Conservation (phyloP, 2,113 vertebrate genomes). For the Anoura caudifer region DNA sequence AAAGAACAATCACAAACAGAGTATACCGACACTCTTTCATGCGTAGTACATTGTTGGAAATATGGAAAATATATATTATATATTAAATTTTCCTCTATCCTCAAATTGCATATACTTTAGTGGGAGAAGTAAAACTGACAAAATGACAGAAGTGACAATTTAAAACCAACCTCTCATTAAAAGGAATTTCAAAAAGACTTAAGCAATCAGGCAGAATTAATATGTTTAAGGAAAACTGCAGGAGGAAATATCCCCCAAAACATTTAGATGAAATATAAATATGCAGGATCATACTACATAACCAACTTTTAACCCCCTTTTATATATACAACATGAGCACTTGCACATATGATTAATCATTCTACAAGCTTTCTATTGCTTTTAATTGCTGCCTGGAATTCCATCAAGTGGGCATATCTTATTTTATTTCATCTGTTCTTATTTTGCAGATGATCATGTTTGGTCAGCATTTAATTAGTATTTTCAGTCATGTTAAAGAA, state of each 20-base stretch:
- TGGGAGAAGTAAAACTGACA: background rate
- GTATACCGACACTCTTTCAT: background rate
- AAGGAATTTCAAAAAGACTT: background rate
- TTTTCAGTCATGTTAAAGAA: background rate
- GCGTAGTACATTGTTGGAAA: background rate
- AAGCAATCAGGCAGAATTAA: background rate
- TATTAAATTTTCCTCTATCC: background rate
- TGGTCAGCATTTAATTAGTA: background rate
- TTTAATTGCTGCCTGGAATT: background rate
- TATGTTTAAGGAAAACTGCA: background rate
- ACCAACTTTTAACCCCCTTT: background rate
- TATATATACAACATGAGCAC: background rate
- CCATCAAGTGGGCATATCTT: background rate
- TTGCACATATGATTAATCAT: background rate
- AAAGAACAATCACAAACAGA: background rate
- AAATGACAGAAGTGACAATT: background rate
- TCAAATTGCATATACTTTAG: background rate
- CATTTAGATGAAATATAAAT: background rate
- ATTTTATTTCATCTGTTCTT: background rate
- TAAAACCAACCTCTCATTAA: constrained; percentile 9
- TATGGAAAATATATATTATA: background rate
- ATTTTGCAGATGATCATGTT: background rate
- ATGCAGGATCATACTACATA: too few species aligned
- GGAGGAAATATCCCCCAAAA: background rate
- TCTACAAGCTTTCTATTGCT: background rate